Base-by-base conservation (phyloP, 92 coral and sea anemone genomes). In the Bergia sp. region DNA sequence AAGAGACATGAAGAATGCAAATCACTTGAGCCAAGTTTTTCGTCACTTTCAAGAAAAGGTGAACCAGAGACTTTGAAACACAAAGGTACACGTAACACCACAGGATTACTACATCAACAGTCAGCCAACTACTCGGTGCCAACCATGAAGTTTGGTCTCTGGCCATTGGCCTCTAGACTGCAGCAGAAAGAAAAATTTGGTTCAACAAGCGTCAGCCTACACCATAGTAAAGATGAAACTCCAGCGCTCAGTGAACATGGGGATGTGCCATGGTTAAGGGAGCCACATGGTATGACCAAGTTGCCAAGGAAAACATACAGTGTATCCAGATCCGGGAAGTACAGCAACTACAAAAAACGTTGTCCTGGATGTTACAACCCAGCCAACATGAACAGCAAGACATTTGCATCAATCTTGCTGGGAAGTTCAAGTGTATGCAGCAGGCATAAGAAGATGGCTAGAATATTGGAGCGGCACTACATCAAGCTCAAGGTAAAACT, bases 381-480 rank as follows among this genome's bases (percentile, higher is more conserved):
- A 73, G 3, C 16, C 42, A n/a, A 13, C 13, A 49, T 73, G 9
- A 43, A 85, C 88, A 85, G 88, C 37, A 57, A 71, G 57, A 85
- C 88, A 39, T 76, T 85, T 36, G 61, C 47, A 47, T 3, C 64
- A 36, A 77, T 73, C 45, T 65, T 85, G 61, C 80, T 73, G 20
- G 49, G 23, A 42, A 73, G 79, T 73, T 29, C 81, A 73, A 41
- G 10, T 45, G 45, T 85, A 44, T 85, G 88, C 79, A 64, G 5
- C 42, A 49, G 37, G 67, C 88, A 85, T 42, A 85, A 37, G 39
- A 3, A 76, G 43, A 7, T 76, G 80, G 80, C 45, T 5, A 21
- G 80, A 23, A 4, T 73, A 47, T 73, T 85, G 80, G 78, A 73
- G 44, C 39, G 5, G 15, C 88, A 85, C 53, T 73, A 73, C 69